phyloP scores from a whole-genome alignment of 2,797 vertebrate genomes.

The Tokudaia muenninki region DNA sequence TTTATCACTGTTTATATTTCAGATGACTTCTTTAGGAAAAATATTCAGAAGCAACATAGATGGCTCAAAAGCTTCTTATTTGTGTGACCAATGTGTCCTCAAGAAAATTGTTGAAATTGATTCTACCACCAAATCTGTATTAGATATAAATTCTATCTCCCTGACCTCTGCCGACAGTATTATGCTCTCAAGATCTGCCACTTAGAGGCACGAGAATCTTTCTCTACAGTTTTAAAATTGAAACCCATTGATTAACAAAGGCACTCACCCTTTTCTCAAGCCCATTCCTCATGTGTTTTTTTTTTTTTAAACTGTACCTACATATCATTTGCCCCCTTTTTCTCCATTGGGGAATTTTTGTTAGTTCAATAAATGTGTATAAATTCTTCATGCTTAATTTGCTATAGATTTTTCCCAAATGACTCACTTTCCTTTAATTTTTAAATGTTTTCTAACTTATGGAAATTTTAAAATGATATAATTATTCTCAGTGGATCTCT shows the following conservation, averaged over 20 bases:
- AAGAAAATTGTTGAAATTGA: slow-evolving; percentile 58
- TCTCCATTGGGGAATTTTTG: background rate
- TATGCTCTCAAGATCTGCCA: slow-evolving; percentile 55
- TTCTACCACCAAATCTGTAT: slow-evolving; percentile 27
- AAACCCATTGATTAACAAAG: slow-evolving; percentile 25
- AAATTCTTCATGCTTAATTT: slow-evolving; percentile 2
- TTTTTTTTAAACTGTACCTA: background rate
- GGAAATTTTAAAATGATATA: slow-evolving; percentile 9
- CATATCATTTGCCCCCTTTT: background rate
- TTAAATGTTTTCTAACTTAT: background rate
- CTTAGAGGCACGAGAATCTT: background rate
- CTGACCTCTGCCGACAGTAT: background rate
- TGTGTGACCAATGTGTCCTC: slow-evolving; percentile 31
- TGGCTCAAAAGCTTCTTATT: background rate
- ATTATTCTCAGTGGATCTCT: background rate
- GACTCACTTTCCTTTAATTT: slow-evolving; percentile 9
- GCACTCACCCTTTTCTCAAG: background rate
- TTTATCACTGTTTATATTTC: slow-evolving; percentile 59
- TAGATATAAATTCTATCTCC: slow-evolving; percentile 51
- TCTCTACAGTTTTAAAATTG: slow-evolving; percentile 55
- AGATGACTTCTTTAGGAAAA: slow-evolving; percentile 60
- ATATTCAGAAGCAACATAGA: slow-evolving; percentile 1
- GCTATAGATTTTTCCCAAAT: background rate
- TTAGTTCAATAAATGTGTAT: background rate
- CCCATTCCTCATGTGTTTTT: background rate